Evolutionary conservation across 1,140 invertebrate species (phyloP).

Genomic region (Micrasema minimum): DNA sequence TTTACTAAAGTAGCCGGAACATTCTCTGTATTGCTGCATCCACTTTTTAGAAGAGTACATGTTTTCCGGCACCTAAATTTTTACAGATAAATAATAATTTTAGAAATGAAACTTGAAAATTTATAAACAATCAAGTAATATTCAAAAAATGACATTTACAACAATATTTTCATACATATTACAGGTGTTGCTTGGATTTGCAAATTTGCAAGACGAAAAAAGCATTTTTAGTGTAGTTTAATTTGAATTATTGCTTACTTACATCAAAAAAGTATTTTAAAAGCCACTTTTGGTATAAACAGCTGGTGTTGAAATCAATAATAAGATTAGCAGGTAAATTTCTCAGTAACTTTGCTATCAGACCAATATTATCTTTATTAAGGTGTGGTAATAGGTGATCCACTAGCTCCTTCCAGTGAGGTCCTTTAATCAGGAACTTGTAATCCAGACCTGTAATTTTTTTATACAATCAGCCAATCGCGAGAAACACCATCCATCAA

Average conservation of each 20-base stretch:
- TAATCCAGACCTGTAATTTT: constrained; percentile 49
- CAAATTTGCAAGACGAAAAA: too few relatives aligned
- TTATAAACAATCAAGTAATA: too few relatives aligned
- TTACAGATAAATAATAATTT: constrained; percentile 1
- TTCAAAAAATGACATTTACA: too few relatives aligned
- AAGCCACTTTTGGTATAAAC: constrained; percentile 47
- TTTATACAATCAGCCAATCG: too few relatives aligned
- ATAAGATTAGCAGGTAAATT: constrained; percentile 46
- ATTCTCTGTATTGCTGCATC: constrained; percentile 53
- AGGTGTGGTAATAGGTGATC: constrained; percentile 40
- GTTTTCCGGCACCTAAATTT: constrained; percentile 43
- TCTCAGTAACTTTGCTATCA: constrained; percentile 48
- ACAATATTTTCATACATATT: too few relatives aligned
- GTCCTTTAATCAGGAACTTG: constrained; percentile 42
- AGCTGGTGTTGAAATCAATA: constrained; percentile 48
- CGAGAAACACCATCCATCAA: too few relatives aligned
- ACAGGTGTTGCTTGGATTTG: too few relatives aligned
- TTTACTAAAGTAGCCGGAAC: constrained; percentile 51
- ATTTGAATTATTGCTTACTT: too few relatives aligned
- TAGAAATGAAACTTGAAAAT: too few relatives aligned
- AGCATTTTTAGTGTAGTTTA: too few relatives aligned
- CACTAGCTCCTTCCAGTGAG: constrained; percentile 34
- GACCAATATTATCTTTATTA: constrained; percentile 48
- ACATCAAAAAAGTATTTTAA: constrained; percentile 49
- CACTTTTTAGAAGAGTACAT: constrained; percentile 50